Evolutionary conservation across 2,888 invertebrate species (phyloP).

Genomic region (Dryomyza anilis): DNA sequence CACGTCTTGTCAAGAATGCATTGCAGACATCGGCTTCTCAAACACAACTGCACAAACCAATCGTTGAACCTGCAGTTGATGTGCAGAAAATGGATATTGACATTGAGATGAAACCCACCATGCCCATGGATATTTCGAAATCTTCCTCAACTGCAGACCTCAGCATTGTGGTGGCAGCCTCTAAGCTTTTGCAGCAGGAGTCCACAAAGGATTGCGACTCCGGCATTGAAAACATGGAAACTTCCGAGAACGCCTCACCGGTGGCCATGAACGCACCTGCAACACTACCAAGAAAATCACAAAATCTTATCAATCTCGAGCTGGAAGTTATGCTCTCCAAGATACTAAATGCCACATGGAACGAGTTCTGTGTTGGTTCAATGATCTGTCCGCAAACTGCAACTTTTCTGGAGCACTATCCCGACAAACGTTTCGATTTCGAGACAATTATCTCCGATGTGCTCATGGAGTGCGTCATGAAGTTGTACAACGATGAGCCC

Average conservation of each 20-base stretch:
- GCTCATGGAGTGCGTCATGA: slow-evolving; percentile 58
- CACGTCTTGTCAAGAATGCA: slow-evolving; percentile 51
- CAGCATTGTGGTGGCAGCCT: slow-evolving; percentile 42
- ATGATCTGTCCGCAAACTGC: slow-evolving; percentile 68
- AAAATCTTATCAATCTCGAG: slow-evolving; percentile 56
- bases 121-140: slow-evolving; percentile 67
- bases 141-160: slow-evolving; percentile 43
- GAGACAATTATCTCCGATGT: slow-evolving; percentile 69
- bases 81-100: slow-evolving; percentile 51
- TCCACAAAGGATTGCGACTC: slow-evolving; percentile 52
- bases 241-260: slow-evolving; percentile 44
- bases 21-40: slow-evolving; percentile 10
- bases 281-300: slow-evolving; percentile 43
- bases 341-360: slow-evolving; percentile 76
- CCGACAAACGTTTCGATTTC: slow-evolving; percentile 57
- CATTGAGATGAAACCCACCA: slow-evolving; percentile 51
- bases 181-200: slow-evolving; percentile 57
- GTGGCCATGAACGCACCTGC: slow-evolving; percentile 1
- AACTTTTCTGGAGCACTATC: slow-evolving; percentile 65
- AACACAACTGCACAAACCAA: slow-evolving; percentile 10
- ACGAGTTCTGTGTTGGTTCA: slow-evolving; percentile 65
- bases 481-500: slow-evolving; percentile 59
- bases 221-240: slow-evolving; percentile 75
- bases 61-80: slow-evolving; percentile 28
- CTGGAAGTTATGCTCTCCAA: slow-evolving; percentile 68